phyloP scores from a whole-genome alignment of 2,797 vertebrate species.

The Cephalopachus bancanus region DNA sequence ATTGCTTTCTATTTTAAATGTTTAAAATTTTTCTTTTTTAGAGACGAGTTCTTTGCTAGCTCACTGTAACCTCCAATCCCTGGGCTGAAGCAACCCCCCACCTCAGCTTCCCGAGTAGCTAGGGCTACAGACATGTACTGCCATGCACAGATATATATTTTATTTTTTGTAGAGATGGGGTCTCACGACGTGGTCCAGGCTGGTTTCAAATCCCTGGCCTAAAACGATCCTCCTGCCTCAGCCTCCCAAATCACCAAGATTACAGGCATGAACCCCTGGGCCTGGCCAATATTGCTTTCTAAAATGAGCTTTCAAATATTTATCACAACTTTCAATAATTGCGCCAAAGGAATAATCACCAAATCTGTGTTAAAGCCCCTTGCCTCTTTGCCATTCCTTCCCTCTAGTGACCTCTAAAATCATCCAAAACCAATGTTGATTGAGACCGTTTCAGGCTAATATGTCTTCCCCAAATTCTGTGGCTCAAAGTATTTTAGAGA shows the following conservation, averaged over 20 bases:
- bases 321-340: neutral
- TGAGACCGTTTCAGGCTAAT: neutral
- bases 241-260: no score
- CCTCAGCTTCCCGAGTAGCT: no score
- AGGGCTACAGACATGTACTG: no score
- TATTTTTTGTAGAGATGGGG: no score
- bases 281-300: neutral
- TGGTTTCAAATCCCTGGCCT: no score
- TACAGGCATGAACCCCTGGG: no score
- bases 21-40: neutral
- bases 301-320: slow-evolving; percentile 42
- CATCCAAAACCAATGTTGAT: neutral
- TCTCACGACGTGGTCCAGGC: no score
- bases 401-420: neutral
- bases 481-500: neutral
- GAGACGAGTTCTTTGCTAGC: no score
- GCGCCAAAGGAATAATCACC: neutral
- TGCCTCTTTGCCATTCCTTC: neutral
- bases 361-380: neutral
- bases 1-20: slow-evolving; percentile 54
- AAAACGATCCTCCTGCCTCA: no score
- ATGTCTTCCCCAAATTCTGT: slow-evolving; percentile 20
- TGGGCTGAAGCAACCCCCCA: no score
- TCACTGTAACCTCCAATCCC: no score
- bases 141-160: no score